phyloP scores from a whole-genome alignment of 1,140 invertebrate genomes.

The Drosophila nigrodunni region DNA sequence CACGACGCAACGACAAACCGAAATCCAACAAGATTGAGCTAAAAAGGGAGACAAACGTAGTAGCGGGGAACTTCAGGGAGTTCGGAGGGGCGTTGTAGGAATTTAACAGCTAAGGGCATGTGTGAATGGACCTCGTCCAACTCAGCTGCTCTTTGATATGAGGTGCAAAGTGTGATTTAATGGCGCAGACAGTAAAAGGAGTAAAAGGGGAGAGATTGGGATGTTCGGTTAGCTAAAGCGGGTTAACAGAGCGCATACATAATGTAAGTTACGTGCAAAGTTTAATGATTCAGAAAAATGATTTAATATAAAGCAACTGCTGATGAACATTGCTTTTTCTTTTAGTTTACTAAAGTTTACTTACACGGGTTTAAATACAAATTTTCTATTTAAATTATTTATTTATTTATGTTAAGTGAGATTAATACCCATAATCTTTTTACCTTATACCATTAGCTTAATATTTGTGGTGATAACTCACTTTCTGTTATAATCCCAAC shows the following conservation, averaged over 20 bases:
- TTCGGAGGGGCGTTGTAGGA: neutral
- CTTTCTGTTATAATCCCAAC: neutral
- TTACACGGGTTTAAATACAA: no score
- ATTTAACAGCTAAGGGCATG: neutral
- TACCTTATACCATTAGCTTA: no score
- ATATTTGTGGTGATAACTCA: neutral
- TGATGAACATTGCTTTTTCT: no score
- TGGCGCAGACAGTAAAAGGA: neutral
- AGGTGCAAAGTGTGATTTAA: conserved; percentile 65
- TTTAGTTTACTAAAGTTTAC: no score
- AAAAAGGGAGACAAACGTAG: neutral
- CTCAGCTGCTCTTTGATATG: conserved; percentile 46
- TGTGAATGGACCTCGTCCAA: conserved; percentile 25
- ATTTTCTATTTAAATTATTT: no score
- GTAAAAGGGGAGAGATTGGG: neutral
- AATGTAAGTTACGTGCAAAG: conserved; percentile 36
- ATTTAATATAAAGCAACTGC: neutral
- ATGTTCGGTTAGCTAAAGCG: conserved; percentile 26
- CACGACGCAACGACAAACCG: conserved; percentile 7
- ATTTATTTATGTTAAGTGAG: no score
- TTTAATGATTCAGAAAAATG: neutral
- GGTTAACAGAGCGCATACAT: conserved; percentile 48
- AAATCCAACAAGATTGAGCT: neutral
- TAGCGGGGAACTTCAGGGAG: no score
- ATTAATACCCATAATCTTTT: no score